phyloP scores from a whole-genome alignment of 2,113 vertebrate genomes.

The Gnathonemus longibarbis region DNA sequence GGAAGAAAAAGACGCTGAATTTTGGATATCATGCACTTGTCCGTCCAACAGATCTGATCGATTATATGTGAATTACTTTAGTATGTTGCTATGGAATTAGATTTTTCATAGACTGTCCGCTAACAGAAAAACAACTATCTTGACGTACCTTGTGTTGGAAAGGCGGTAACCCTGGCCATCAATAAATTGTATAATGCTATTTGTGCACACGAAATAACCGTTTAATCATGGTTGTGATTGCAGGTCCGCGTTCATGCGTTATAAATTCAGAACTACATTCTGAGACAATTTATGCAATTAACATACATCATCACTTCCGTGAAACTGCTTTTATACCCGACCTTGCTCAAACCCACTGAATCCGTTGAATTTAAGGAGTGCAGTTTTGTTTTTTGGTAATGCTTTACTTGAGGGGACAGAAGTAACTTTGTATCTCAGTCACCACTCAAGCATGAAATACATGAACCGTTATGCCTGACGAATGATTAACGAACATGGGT shows the following conservation, averaged over 20 bases:
- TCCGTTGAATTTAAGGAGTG: not conserved
- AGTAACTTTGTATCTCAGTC: not conserved
- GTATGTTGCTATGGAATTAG: not conserved
- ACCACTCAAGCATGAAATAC: not conserved
- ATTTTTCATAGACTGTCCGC: not conserved
- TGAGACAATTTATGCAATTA: slow-evolving; percentile 42
- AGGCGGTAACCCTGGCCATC: not conserved
- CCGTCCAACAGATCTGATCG: not conserved
- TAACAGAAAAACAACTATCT: not conserved
- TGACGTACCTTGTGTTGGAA: not conserved
- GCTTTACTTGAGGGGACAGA: not conserved
- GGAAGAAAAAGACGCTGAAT: not conserved
- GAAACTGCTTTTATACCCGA: slow-evolving; percentile 24
- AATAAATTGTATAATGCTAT: not conserved
- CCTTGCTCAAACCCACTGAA: not conserved
- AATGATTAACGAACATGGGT: not conserved
- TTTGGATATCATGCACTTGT: not conserved
- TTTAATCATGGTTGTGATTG: not conserved
- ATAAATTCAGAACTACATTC: not conserved
- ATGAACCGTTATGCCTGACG: not conserved
- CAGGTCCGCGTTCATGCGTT: not conserved
- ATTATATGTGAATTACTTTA: not conserved
- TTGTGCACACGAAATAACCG: not conserved
- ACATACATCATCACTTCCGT: slow-evolving; percentile 48
- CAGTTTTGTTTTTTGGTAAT: not conserved